Percentiles rank a stretch among this genome's conserved stretches.
Evolutionary conservation across 2,797 vertebrate species (phyloP).

Genomic region (Channallabes apus): DNA sequence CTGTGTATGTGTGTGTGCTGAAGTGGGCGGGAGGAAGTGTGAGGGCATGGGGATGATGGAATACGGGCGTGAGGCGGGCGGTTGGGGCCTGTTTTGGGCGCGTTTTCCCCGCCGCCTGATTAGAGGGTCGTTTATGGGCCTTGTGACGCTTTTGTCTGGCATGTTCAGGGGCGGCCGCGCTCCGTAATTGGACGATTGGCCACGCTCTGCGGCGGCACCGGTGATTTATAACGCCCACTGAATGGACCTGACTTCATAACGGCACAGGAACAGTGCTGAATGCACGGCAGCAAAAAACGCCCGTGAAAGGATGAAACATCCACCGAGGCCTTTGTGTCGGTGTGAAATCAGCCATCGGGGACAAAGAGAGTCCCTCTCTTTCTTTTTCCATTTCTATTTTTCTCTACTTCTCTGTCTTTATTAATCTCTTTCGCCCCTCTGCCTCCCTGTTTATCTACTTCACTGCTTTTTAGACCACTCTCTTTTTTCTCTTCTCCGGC

Average conservation of each 20-base stretch:
- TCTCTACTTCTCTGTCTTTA: conserved; percentile 80
- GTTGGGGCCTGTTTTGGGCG: conserved; percentile 83
- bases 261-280: conserved; percentile 70
- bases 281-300: conserved; percentile 81
- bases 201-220: conserved; percentile 83
- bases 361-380: conserved; percentile 70
- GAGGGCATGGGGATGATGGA: conserved; percentile 99
- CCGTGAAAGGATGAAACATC: conserved; percentile 97
- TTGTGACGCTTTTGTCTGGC: conserved; percentile 82
- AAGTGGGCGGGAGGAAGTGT: conserved; percentile 97
- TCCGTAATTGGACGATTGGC: conserved; percentile 99
- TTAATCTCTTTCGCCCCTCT: conserved; percentile 69
- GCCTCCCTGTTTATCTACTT: conserved; percentile 66
- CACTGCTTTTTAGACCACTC: conserved; percentile 46
- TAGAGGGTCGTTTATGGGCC: conserved; percentile 83
- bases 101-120: conserved; percentile 71
- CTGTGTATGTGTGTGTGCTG: conserved; percentile 93
- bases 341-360: conserved; percentile 91
- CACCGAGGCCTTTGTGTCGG: conserved; percentile 92
- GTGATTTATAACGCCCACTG: conserved; percentile 99
- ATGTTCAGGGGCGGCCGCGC: conserved; percentile 91
- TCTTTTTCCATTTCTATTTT: conserved; percentile 65
- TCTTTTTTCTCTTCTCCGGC: conserved; percentile 51
- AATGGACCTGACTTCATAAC: conserved; percentile 85
- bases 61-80: conserved; percentile 95